Evolutionary conservation across 2,888 invertebrate genomes (phyloP), one percentile per base, ranked within the genome.

Genomic region (Galeruca laticollis): DNA sequence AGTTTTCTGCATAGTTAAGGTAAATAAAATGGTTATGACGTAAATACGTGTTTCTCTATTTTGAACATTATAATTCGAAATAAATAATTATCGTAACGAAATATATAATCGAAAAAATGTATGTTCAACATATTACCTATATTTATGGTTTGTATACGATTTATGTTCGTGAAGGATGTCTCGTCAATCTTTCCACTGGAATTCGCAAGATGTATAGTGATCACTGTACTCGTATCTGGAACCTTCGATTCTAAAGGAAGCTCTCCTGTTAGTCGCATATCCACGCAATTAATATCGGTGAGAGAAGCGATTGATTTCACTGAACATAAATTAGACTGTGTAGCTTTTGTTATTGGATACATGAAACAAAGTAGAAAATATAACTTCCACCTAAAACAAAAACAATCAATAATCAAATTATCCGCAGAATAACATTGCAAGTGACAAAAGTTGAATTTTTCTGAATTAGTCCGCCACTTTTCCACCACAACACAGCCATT

Each of bases 101-200:
- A n/a, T n/a, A n/a, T n/a, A n/a, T n/a, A n/a, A n/a, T n/a, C n/a
- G n/a, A n/a, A n/a, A n/a, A n/a, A n/a, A n/a, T n/a, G n/a, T n/a
- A n/a, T n/a, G n/a, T n/a, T n/a, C n/a, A n/a, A 54, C 8, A 20
- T 37, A 40, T 47, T 21, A 60, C 60, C 47, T 47, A 60, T 13
- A 26, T 18, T 2, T 21, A 60, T 2, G 0, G 26, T 21, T 21
- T 31, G 21, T 10, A 52, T 13, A 6, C 13, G 26, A 13, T 52
- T 26, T 5, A 52, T 8, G 26, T 52, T 52, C 21, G 26, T 2
- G 13, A 52, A 52, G 13, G 52, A 26, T 3, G 21, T 11, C 5
- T 52, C 52, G 26, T 52, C 52, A n/a, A 52, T 52, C 52, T n/a
- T 52, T 52, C 52, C 52, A 15, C 21, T n/a, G 9, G 26, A 52